Base-by-base conservation (phyloP, 2,797 vertebrate genomes). In the Melanotaenia boesemani region DNA sequence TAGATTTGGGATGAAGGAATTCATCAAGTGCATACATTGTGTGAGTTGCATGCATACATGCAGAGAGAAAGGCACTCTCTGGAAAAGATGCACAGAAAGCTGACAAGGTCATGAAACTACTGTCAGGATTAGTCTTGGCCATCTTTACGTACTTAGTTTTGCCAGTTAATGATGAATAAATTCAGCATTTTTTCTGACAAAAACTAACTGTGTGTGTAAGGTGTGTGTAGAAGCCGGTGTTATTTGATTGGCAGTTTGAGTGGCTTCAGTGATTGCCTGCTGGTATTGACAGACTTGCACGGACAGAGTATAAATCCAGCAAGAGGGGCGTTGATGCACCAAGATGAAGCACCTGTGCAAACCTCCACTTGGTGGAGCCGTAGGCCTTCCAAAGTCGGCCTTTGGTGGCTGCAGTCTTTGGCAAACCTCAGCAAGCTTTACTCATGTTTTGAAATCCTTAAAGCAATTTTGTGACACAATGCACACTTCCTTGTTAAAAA, bases 281-380 rank as follows among this genome's bases (percentile, higher is more conserved):
- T 18, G 54, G 62, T 82, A 76, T 86, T 85, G 88, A 89, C 79
- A 86, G 86, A 73, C 22, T 81, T 36, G 82, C 78, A 55, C 72
- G 70, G 80, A 70, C 81, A 57, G 70, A 63, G 82, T 70, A 63
- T 89, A 86, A 89, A 89, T 91, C 86, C 66, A 44, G 56, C 79
- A 72, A 37, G 71, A 81, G 63, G 79, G 83, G 82, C 68, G 72
- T 79, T 13, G 75, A 82, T 84, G 88, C 76, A 82, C 81, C 70
- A 75, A 41, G 65, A 66, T 37, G 70, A 68, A 41, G 86, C 68
- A 81, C 13, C 64, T 68, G 69, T 30, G 5, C 63, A 37, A 74
- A 12, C 54, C 60, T 77, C 95, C 95, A 95, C 94, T 94, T 94
- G 95, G 95, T 92, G 95, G 95, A 93, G 94, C 95, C 93, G 94